Percentiles rank a stretch among this genome's conserved stretches.
Conservation (phyloP, 2,797 vertebrate genomes). For the Ptychadena robeensis region DNA sequence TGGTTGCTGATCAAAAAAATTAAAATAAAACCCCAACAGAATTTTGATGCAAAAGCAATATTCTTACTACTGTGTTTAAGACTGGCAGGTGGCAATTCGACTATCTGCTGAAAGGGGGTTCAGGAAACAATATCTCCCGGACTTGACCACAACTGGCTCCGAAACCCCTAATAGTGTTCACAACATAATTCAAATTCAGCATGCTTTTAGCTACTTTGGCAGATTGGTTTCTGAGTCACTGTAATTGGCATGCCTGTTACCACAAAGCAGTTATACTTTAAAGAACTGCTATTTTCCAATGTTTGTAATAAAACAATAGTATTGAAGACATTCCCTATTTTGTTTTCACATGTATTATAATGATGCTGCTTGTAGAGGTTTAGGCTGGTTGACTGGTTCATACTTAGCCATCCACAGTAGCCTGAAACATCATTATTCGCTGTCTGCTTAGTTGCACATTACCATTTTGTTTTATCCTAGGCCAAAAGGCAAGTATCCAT, state of each 20-base stretch:
- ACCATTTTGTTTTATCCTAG: neutral
- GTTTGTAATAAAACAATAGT: neutral
- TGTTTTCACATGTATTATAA: neutral
- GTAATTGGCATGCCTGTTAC: too few relatives aligned
- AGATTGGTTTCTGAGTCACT: too few relatives aligned
- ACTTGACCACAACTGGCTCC: neutral
- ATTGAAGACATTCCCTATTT: neutral
- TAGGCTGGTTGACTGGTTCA: slow-evolving; percentile 7
- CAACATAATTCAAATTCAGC: neutral
- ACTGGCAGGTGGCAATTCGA: neutral
- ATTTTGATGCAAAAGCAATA: neutral
- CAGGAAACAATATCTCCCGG: neutral
- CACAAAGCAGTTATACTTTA: too few relatives aligned
- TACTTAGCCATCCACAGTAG: neutral
- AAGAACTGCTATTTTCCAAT: too few relatives aligned
- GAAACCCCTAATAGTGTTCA: neutral
- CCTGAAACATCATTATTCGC: slow-evolving; percentile 12
- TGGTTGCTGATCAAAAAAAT: too few relatives aligned
- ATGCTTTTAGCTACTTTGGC: neutral
- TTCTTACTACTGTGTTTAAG: neutral
- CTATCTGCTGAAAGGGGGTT: neutral
- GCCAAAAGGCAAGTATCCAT: slow-evolving; percentile 1
- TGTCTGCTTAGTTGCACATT: slow-evolving; percentile 16
- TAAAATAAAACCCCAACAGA: too few relatives aligned
- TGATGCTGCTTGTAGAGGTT: neutral